Percentiles rank a stretch among this genome's conserved stretches.
phyloP scores from a whole-genome alignment of 1,140 invertebrate species.

The Drosophila pectinifera region DNA sequence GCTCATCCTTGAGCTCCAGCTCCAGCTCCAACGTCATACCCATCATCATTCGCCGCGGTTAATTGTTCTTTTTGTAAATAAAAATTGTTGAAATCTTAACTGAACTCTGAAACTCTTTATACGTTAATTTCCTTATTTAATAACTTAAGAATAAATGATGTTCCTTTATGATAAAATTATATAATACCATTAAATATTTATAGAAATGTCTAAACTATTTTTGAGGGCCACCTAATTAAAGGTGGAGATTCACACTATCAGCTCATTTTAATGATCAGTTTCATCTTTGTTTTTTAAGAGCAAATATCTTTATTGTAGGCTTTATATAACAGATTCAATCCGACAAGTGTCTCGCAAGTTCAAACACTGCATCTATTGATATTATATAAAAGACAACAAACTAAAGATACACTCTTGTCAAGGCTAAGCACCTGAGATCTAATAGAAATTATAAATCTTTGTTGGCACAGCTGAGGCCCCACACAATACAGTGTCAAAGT shows the following conservation, averaged over 20 bases:
- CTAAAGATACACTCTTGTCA: conserved; percentile 4
- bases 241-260: too few relatives aligned
- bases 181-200: neutral
- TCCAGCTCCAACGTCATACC: conserved; percentile 35
- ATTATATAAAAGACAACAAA: neutral
- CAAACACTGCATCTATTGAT: neutral
- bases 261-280: neutral
- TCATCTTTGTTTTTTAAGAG: too few relatives aligned
- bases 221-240: neutral
- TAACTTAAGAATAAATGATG: too few relatives aligned
- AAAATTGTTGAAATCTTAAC: conserved; percentile 1
- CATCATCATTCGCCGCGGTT: conserved; percentile 54
- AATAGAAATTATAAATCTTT: conserved; percentile 30
- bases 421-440: conserved; percentile 18
- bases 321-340: neutral
- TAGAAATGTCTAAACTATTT: neutral
- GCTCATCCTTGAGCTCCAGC: conserved; percentile 13
- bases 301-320: neutral
- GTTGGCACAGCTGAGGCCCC: conserved; percentile 18
- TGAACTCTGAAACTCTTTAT: too few relatives aligned
- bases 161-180: neutral
- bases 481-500: conserved; percentile 17
- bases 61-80: conserved; percentile 1
- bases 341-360: too few relatives aligned
- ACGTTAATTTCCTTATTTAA: too few relatives aligned